A percentile compares a stretch with the other conserved stretches of the same genome.
These are phyloP conservation scores for Ameiurus melas DNA, from an alignment of 2,113 vertebrate genomes.

Conservation along the genomic window DNA sequence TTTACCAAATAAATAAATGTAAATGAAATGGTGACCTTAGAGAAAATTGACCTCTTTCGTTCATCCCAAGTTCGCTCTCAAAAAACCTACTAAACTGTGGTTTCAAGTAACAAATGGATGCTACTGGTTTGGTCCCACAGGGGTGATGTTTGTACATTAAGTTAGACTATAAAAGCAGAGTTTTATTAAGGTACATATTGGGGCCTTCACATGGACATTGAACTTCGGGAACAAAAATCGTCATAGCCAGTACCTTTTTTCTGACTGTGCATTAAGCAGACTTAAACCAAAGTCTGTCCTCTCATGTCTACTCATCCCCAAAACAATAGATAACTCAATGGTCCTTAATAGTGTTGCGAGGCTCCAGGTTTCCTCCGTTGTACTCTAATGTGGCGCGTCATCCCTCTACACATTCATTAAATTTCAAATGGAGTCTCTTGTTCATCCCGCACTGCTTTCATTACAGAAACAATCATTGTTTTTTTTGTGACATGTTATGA, in stretches of 20 bases:
- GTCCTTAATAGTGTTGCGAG: constrained; percentile 1
- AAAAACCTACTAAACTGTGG: neutral
- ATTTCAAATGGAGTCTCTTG: constrained; percentile 36
- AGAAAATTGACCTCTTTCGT: neutral
- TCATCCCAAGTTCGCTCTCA: neutral
- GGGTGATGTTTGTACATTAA: neutral
- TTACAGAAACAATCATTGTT: neutral
- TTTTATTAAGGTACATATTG: neutral
- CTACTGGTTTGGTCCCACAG: neutral
- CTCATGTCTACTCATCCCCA: neutral
- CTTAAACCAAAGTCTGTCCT: neutral
- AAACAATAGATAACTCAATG: constrained; percentile 37
- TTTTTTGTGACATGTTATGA: constrained; percentile 11
- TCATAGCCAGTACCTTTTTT: neutral
- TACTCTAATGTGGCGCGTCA: neutral
- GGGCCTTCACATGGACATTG: neutral
- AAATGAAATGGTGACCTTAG: neutral
- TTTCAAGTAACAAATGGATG: neutral
- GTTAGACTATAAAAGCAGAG: neutral
- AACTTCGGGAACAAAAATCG: neutral
- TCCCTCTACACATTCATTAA: constrained; percentile 30
- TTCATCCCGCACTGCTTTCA: constrained; percentile 20
- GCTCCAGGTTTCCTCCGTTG: constrained; percentile 14
- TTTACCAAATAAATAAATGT: neutral
- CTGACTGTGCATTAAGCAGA: neutral